Evolutionary conservation across 2,113 vertebrate genomes (phyloP).

Genomic region (Pantherophis guttatus): DNA sequence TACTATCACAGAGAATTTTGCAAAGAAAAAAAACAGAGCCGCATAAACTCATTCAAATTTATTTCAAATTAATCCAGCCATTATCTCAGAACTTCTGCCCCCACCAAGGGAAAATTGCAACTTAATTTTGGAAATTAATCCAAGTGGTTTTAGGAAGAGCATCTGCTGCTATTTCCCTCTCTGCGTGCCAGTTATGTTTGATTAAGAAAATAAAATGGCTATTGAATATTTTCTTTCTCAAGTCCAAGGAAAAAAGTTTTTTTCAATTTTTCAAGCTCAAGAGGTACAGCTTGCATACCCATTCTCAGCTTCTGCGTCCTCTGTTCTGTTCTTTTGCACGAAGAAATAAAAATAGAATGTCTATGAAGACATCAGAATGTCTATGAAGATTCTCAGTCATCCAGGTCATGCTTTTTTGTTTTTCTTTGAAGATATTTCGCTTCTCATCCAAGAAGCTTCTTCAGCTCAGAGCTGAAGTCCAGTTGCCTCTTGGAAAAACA

Average conservation of each 20-base stretch:
- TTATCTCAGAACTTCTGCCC: not conserved
- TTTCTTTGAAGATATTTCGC: too few species aligned
- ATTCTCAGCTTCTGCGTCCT: not conserved
- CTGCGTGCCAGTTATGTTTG: not conserved
- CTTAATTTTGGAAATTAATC: not conserved
- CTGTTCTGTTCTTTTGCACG: not conserved
- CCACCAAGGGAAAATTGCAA: not conserved
- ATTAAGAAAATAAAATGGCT: not conserved
- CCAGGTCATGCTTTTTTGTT: too few species aligned
- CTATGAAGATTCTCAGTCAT: too few species aligned
- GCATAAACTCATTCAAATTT: not conserved
- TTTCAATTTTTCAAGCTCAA: not conserved
- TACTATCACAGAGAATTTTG: not conserved
- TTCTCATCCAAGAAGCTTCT: too few species aligned
- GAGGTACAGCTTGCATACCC: not conserved
- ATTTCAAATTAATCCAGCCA: not conserved
- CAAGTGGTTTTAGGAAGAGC: not conserved
- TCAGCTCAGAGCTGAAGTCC: too few species aligned
- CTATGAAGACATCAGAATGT: too few species aligned
- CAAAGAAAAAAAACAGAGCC: not conserved
- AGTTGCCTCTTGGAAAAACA: too few species aligned
- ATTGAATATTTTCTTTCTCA: not conserved
- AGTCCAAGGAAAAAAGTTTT: not conserved
- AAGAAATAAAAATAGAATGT: not conserved
- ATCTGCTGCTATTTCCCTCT: not conserved